phyloP scores from a whole-genome alignment of 1,140 invertebrate species.

The Meloidogyne exigua region DNA sequence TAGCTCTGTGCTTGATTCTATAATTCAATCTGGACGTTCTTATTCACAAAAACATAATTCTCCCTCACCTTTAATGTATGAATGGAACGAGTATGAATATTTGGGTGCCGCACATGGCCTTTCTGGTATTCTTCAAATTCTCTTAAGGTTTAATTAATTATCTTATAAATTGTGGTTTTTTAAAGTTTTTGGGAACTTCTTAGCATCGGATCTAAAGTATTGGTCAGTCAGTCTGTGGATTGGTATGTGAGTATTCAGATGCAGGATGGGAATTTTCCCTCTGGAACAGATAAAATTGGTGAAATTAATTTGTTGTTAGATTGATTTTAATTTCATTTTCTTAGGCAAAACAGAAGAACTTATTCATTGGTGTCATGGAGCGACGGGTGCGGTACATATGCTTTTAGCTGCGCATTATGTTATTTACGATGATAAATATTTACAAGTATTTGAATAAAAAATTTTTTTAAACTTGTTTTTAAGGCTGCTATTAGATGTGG shows the following conservation, averaged over 20 bases:
- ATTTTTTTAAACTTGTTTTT: background rate
- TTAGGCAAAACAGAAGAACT: constrained; percentile 18
- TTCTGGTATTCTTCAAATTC: constrained; percentile 49
- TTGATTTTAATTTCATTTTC: background rate
- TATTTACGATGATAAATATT: constrained; percentile 75
- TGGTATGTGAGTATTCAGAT: constrained; percentile 70
- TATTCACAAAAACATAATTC: constrained; percentile 27
- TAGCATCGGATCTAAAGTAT: constrained; percentile 9
- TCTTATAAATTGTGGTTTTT: constrained; percentile 30
- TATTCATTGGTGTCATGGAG: constrained; percentile 34
- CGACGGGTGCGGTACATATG: constrained; percentile 68
- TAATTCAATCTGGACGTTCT: constrained; percentile 35
- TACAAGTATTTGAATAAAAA: constrained; percentile 65
- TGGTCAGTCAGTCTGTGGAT: constrained; percentile 66
- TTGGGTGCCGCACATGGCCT: constrained; percentile 53
- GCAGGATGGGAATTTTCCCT: constrained; percentile 80
- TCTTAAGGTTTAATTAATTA: constrained; percentile 32
- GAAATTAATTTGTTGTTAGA: background rate
- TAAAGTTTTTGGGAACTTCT: constrained; percentile 29
- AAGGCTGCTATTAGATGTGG: constrained; percentile 33
- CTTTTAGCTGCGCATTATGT: constrained; percentile 75
- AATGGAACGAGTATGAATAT: constrained; percentile 53
- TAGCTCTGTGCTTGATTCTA: constrained; percentile 31
- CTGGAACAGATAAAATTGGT: constrained; percentile 73
- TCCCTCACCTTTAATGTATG: constrained; percentile 41